A percentile compares a stretch with the other conserved stretches of the same genome.
These are phyloP conservation scores for Agapornis roseicollis DNA, from an alignment of 2,113 vertebrate genomes.

Conservation along the genomic window DNA sequence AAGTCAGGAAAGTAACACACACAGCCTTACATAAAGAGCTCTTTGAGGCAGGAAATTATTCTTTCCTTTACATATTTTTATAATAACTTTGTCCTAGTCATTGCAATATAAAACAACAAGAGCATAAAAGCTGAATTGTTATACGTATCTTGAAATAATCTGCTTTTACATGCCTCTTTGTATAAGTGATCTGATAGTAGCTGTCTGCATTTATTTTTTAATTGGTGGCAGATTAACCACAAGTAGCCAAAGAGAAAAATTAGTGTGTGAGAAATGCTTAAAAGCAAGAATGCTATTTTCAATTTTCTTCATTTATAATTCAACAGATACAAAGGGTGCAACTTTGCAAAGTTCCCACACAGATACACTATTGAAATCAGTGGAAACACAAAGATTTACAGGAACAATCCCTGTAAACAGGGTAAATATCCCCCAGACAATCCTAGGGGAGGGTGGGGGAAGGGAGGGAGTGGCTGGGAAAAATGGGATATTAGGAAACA, in stretches of 20 bases:
- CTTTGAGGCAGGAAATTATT: background rate
- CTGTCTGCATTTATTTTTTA: slow-evolving; percentile 19
- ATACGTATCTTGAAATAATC: background rate
- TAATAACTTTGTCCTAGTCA: background rate
- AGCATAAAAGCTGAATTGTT: background rate
- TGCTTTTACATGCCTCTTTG: background rate
- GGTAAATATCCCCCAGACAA: background rate
- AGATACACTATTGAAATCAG: background rate
- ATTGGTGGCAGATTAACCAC: background rate
- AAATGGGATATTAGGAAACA: background rate
- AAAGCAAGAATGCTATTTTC: slow-evolving; percentile 30
- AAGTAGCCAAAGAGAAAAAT: background rate
- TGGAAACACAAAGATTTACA: background rate
- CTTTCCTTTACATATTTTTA: background rate
- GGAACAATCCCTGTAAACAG: background rate
- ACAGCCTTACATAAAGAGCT: background rate
- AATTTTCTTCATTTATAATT: slow-evolving; percentile 47
- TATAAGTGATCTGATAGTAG: background rate
- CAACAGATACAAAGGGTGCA: background rate
- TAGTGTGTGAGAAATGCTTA: background rate
- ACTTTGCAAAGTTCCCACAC: background rate
- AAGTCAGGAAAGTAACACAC: background rate
- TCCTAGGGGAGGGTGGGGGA: background rate
- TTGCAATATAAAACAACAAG: background rate
- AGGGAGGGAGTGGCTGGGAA: background rate